Evolutionary conservation across 2,113 vertebrate species (phyloP), one percentile per base, ranked within the genome.

Genomic region (Vulpes lagopus): DNA sequence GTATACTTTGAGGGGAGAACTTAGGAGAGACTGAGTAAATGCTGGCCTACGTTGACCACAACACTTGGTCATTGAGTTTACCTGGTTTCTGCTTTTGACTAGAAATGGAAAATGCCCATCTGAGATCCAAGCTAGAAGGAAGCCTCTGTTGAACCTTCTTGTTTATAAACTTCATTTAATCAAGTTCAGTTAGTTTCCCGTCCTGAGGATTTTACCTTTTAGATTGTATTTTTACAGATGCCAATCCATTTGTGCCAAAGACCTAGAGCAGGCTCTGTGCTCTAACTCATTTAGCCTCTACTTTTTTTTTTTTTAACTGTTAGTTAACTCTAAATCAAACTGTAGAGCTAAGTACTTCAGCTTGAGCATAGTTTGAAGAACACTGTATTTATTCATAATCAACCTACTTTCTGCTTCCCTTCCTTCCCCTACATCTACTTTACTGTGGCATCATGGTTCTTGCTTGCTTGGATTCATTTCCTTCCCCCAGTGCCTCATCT

Each of bases 61-160:
- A 94, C 74, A 92, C 94, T 97, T 97, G 86, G 87, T 87, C 71
- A 74, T 94, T 95, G 96, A 97, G 78, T 49, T 98, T 96, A 98
- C 97, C 96, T 98, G 92, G 82, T 79, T 98, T 97, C 96, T 55
- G 90, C 81, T 94, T 97, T 96, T 98, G 96, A 96, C 86, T 97
- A 96, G 84, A 55, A 96, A 69, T 9, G 19, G 71, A 89, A 80
- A 84, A 35, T 98, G 94, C 71, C 94, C 76, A 82, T 96, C 4
- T 92, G n/a, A 51, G 86, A 73, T 96, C 96, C 94, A 91, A 62
- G 81, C 74, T 86, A 10, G 11, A 25, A 81, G 91, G 79, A 92
- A 98, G 96, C 95, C 94, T 93, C 97, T 86, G 19, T 2, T 25
- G 57, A 80, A 49, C 32, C 32, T 23, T n/a, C 65, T 64, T 69